These are phyloP conservation scores for Drosophila kambysellisi DNA, from an alignment of 2,888 invertebrate genomes.

Conservation along the genomic window DNA sequence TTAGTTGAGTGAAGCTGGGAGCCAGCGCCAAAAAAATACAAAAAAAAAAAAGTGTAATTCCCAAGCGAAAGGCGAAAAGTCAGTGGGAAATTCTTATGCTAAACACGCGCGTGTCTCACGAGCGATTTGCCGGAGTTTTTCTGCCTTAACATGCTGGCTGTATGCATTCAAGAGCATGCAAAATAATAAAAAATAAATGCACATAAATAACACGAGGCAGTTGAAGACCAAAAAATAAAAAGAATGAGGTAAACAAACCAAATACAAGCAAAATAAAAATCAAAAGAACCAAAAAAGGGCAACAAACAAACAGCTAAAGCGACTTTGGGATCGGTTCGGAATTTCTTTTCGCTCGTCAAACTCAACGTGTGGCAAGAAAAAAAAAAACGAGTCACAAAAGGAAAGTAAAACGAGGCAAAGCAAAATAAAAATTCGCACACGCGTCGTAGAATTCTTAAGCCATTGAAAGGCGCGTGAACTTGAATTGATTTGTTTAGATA, in stretches of 20 bases:
- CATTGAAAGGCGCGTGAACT: constrained; percentile 70
- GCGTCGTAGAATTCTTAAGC: constrained; percentile 55
- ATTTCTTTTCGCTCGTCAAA: constrained; percentile 47
- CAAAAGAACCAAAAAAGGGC: constrained; percentile 58
- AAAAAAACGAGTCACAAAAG: constrained; percentile 24
- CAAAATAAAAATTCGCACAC: constrained; percentile 60
- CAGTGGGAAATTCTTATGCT: constrained; percentile 67
- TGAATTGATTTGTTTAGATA: constrained; percentile 78
- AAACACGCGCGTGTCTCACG: constrained; percentile 68
- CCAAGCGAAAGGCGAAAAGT: constrained; percentile 49
- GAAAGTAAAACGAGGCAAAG: constrained; percentile 42
- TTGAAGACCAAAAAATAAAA: constrained; percentile 17
- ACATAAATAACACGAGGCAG: constrained; percentile 73
- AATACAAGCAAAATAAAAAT: constrained; percentile 63
- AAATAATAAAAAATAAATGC: constrained; percentile 63
- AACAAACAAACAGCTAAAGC: constrained; percentile 27
- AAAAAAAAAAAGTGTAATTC: constrained; percentile 58
- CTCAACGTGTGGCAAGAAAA: constrained; percentile 33
- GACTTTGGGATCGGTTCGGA: constrained; percentile 48
- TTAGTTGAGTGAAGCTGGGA: constrained; percentile 48
- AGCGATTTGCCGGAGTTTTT: constrained; percentile 70
- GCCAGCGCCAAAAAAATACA: constrained; percentile 13
- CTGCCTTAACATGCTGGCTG: constrained; percentile 25
- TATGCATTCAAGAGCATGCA: constrained; percentile 61
- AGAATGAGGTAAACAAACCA: constrained; percentile 32